Base-by-base conservation (phyloP, 2,888 invertebrate species). In the Drosophila austrosaltans region DNA sequence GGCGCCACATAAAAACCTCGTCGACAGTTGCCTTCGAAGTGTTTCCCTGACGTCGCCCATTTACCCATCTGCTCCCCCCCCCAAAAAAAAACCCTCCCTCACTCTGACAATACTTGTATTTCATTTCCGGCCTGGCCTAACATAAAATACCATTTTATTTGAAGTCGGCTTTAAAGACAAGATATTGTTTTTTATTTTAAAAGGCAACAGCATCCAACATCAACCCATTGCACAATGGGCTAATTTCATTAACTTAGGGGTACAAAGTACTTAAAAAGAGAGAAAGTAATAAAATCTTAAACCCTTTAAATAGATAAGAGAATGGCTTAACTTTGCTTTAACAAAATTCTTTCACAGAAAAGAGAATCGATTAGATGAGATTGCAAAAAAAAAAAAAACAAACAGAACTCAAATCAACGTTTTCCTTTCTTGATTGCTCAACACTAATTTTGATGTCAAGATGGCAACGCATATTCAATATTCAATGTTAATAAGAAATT, bases 81-180 rank as follows among this genome's bases (percentile, higher is more conserved):
- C 3, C 4, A 3, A 12, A 28, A 16, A 16, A 16, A 16, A 16
- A 16, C 16, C 44, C 44, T 1, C 1, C 16, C 20, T 22, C 10
- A 3, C 10, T 25, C 22, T 8, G 48, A 3, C 48, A 48, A 48
- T 48, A 48, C 58, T 65, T 73, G 73, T 70, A 67, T 75, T 85
- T 81, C 79, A 84, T 84, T 81, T 82, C 74, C 79, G 61, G 36
- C 77, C 74, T 74, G 70, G 76, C 75, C 86, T 76, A 72, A 74
- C 81, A 86, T 86, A 78, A 86, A 83, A 81, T 79, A 72, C 66
- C 59, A 79, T 83, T 86, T 83, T 74, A 86, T 86, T 83, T 63
- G 69, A 48, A 71, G 75, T 32, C 72, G 63, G 60, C 79, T 82
- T 83, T 83, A 77, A 82, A 70, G 78, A 60, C 82, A 40, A 72